Conservation (phyloP, 2,888 invertebrate species). For the Lepidonotus clava region DNA sequence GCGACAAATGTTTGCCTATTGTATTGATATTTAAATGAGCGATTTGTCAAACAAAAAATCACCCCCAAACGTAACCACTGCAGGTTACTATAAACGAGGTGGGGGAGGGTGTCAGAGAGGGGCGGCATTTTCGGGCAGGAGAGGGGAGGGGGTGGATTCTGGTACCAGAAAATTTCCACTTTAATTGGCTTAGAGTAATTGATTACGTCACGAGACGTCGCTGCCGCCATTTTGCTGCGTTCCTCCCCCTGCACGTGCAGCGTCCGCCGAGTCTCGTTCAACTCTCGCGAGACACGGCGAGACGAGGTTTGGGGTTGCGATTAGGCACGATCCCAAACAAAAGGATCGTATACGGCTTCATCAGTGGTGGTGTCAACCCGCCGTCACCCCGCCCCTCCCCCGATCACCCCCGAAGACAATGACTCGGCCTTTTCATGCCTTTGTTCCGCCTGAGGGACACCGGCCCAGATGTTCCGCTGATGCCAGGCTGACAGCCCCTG, state of each 20-base stretch:
- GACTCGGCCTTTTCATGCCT: neutral
- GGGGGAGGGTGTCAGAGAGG: neutral
- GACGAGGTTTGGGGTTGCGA: neutral
- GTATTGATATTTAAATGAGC: conserved; percentile 50
- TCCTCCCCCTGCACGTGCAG: neutral
- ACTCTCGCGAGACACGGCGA: conserved; percentile 20
- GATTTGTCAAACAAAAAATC: conserved; percentile 42
- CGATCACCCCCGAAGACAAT: neutral
- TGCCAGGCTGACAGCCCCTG: neutral
- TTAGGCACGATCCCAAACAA: neutral
- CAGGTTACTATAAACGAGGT: neutral
- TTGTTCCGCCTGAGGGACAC: neutral
- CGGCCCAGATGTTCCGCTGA: neutral
- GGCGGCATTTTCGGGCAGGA: neutral
- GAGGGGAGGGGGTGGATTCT: neutral
- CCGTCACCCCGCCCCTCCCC: neutral
- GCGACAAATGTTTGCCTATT: conserved; percentile 20
- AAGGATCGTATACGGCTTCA: neutral
- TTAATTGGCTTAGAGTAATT: conserved; percentile 47
- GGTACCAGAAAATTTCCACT: conserved; percentile 46
- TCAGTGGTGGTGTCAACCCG: neutral
- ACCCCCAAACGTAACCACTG: neutral
- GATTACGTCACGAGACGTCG: conserved; percentile 32
- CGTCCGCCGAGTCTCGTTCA: conserved; percentile 24
- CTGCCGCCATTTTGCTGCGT: neutral